A percentile compares a stretch with the other conserved stretches of the same genome.
Conservation (phyloP, 2,888 invertebrate genomes). For the Alcis repandata region DNA sequence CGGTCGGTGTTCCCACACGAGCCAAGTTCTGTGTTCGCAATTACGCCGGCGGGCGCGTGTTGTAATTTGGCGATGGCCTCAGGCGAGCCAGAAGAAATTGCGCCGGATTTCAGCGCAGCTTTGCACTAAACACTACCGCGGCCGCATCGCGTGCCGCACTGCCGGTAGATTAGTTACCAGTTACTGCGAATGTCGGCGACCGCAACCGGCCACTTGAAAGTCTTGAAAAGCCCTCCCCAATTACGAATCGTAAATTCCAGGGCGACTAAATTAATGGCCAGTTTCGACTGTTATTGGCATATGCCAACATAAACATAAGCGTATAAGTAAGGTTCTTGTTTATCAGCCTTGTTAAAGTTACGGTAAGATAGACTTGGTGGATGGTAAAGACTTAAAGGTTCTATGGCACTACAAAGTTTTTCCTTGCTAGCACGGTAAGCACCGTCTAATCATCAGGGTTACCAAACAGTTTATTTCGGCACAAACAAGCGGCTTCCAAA, state of each 20-base stretch:
- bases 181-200: slow-evolving; percentile 50
- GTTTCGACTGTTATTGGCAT: slow-evolving; percentile 35
- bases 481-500: slow-evolving; percentile 74
- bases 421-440: slow-evolving; percentile 40
- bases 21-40: slow-evolving; percentile 66
- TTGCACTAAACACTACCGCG: slow-evolving; percentile 55
- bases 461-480: slow-evolving; percentile 75
- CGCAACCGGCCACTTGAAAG: slow-evolving; percentile 69
- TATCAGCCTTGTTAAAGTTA: too few species aligned
- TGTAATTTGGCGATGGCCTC: slow-evolving; percentile 78
- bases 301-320: slow-evolving; percentile 13
- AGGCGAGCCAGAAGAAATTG: slow-evolving; percentile 78
- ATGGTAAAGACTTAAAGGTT: too few species aligned
- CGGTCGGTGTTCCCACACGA: slow-evolving; percentile 79
- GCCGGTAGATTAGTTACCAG: slow-evolving; percentile 23
- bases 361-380: too few species aligned
- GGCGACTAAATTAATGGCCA: slow-evolving; percentile 70
- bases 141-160: slow-evolving; percentile 70
- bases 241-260: slow-evolving; percentile 82
- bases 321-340: not conserved
- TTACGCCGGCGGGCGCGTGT: slow-evolving; percentile 75
- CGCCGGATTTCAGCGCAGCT: slow-evolving; percentile 67
- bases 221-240: slow-evolving; percentile 77
- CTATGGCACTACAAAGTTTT: slow-evolving; percentile 4
- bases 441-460: slow-evolving; percentile 68